Percentiles rank a stretch among this genome's conserved stretches.
Conservation (phyloP, 2,888 invertebrate genomes). For the Salticus scenicus region DNA sequence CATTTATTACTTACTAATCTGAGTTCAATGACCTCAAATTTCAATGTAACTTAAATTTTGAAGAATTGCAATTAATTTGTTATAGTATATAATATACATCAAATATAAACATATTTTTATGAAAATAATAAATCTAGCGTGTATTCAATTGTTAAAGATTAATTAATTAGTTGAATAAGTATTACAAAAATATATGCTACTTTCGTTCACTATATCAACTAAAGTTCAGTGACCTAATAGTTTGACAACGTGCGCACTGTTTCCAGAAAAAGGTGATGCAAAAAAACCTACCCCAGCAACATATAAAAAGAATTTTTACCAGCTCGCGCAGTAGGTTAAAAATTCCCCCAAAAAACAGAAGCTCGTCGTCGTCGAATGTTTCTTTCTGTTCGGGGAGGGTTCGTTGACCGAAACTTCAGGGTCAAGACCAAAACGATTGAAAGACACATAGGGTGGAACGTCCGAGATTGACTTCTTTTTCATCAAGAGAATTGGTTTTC, state of each 20-base stretch:
- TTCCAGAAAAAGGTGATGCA: conserved; percentile 6
- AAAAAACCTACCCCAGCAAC: conserved; percentile 19
- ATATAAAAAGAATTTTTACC: not conserved
- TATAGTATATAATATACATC: too few relatives aligned
- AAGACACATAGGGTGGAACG: not conserved
- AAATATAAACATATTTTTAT: too few relatives aligned
- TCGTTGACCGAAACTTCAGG: conserved; percentile 61
- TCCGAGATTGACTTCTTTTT: not conserved
- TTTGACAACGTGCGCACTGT: not conserved
- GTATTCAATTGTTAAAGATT: too few relatives aligned
- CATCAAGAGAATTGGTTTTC: not conserved
- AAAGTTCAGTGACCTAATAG: conserved; percentile 65
- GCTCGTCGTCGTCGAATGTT: conserved; percentile 9
- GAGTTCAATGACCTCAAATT: too few relatives aligned
- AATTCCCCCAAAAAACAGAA: conserved; percentile 61
- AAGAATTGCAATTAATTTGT: too few relatives aligned
- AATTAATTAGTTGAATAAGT: too few relatives aligned
- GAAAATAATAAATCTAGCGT: too few relatives aligned
- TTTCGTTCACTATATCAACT: not conserved
- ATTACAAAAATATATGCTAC: too few relatives aligned
- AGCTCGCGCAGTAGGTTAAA: conserved; percentile 58
- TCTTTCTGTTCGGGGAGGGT: not conserved
- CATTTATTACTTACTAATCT: too few relatives aligned
- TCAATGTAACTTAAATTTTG: too few relatives aligned
- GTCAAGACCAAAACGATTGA: conserved; percentile 44